Percentiles rank a stretch among this genome's conserved stretches.
Evolutionary conservation across 2,797 vertebrate species (phyloP).

Genomic region (Xenops minutus): DNA sequence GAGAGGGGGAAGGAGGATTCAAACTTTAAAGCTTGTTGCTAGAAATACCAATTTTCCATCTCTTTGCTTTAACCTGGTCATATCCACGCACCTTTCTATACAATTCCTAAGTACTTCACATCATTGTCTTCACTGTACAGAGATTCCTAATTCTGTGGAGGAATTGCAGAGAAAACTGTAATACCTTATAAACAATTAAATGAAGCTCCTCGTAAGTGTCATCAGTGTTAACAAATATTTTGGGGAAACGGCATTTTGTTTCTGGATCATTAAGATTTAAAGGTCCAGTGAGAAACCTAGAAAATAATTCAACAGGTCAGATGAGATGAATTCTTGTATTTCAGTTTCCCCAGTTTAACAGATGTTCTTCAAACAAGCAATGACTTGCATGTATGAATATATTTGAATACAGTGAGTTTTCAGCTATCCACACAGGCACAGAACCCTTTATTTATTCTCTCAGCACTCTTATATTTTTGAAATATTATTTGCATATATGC

Average conservation of each 20-base stretch:
- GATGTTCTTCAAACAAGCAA: neutral
- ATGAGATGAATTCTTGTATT: neutral
- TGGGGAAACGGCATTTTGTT: slow-evolving; percentile 93
- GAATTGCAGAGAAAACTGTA: neutral
- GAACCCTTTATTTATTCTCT: neutral
- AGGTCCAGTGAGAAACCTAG: slow-evolving; percentile 95
- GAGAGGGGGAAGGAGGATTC: neutral
- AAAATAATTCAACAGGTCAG: slow-evolving; percentile 44
- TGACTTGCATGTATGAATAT: neutral
- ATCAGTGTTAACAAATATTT: slow-evolving; percentile 92
- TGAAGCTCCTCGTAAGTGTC: slow-evolving; percentile 92
- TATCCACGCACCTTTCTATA: neutral
- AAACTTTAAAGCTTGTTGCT: neutral
- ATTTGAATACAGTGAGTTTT: neutral
- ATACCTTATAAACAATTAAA: slow-evolving; percentile 97
- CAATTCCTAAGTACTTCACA: neutral
- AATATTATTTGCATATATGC: neutral
- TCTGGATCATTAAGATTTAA: slow-evolving; percentile 94
- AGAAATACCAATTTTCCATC: neutral
- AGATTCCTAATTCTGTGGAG: neutral
- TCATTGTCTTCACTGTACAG: neutral
- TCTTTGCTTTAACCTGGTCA: neutral
- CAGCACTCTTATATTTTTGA: neutral
- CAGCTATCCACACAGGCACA: neutral
- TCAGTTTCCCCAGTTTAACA: neutral